Percentiles rank a stretch among this genome's conserved stretches.
These are phyloP conservation scores for Drosophila tropicalis DNA, from an alignment of 1,140 invertebrate genomes.

Conservation along the genomic window DNA sequence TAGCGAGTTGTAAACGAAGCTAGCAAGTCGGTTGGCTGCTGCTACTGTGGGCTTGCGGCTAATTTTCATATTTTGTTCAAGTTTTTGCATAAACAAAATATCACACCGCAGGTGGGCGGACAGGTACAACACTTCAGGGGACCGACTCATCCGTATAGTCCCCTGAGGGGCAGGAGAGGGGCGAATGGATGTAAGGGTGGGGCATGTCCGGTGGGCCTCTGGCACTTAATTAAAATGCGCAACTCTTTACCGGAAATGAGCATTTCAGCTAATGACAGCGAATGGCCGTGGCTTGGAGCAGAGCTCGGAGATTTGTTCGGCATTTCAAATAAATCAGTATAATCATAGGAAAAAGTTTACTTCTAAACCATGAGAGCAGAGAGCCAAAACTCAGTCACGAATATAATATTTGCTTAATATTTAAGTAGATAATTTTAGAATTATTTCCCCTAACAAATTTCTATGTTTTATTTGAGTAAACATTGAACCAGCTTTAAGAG, in stretches of 20 bases:
- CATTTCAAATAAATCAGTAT: conserved; percentile 68
- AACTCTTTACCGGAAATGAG: conserved; percentile 80
- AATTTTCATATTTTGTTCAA: conserved; percentile 74
- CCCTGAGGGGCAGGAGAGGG: background rate
- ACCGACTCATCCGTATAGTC: background rate
- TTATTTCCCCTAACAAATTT: background rate
- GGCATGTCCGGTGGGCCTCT: conserved; percentile 26
- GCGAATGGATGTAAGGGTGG: background rate
- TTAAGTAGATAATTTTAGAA: conserved; percentile 1
- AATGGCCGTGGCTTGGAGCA: conserved; percentile 21
- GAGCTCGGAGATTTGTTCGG: conserved; percentile 50
- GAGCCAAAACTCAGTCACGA: conserved; percentile 1
- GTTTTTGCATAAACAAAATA: conserved; percentile 73
- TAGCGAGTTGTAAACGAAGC: conserved; percentile 72
- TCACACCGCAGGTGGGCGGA: conserved; percentile 58
- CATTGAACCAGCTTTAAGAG: background rate
- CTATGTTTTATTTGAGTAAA: background rate
- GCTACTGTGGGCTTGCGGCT: conserved; percentile 32
- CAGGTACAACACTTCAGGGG: conserved; percentile 10
- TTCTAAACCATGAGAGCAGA: background rate
- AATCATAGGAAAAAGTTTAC: conserved; percentile 25
- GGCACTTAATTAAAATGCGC: conserved; percentile 78
- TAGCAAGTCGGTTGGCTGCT: conserved; percentile 30
- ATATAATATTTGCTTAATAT: conserved; percentile 7
- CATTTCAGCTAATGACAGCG: conserved; percentile 74